Percentiles rank a stretch among this genome's conserved stretches.
Evolutionary conservation across 2,113 vertebrate species (phyloP).

Genomic region (Progne subis): DNA sequence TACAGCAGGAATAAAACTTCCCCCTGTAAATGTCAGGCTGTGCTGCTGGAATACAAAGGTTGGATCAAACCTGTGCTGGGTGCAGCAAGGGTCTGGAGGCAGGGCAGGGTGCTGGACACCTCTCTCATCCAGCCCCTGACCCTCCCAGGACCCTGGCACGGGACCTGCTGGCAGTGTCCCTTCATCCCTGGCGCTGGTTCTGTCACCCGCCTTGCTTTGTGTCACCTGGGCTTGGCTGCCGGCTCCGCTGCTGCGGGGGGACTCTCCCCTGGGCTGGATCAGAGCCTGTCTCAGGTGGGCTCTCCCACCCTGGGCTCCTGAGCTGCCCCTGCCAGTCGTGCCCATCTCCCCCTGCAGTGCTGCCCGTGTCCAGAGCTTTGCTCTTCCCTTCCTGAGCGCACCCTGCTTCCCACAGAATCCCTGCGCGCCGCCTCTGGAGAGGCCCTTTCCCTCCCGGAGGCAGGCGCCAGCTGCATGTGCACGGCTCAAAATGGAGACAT

Average conservation of each 20-base stretch:
- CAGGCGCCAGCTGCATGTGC: background rate
- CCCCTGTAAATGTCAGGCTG: conserved; percentile 62
- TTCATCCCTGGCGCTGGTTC: accelerated
- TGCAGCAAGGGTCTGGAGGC: background rate
- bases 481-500: background rate
- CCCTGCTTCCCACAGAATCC: background rate
- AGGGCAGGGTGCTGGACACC: background rate
- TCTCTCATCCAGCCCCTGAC: background rate
- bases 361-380: background rate
- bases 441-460: background rate
- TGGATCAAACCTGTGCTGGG: background rate
- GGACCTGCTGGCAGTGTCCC: background rate
- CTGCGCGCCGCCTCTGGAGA: background rate
- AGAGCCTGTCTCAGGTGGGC: background rate
- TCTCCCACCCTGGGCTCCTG: background rate
- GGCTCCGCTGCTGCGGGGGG: background rate
- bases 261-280: background rate
- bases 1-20: conserved; percentile 75
- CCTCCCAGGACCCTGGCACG: accelerated
- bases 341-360: background rate
- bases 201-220: background rate
- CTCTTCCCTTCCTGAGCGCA: accelerated
- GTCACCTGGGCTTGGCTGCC: background rate
- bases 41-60: background rate
- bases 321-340: background rate